These are phyloP conservation scores for Channa argus DNA, from an alignment of 2,113 vertebrate genomes.

Conservation along the genomic window DNA sequence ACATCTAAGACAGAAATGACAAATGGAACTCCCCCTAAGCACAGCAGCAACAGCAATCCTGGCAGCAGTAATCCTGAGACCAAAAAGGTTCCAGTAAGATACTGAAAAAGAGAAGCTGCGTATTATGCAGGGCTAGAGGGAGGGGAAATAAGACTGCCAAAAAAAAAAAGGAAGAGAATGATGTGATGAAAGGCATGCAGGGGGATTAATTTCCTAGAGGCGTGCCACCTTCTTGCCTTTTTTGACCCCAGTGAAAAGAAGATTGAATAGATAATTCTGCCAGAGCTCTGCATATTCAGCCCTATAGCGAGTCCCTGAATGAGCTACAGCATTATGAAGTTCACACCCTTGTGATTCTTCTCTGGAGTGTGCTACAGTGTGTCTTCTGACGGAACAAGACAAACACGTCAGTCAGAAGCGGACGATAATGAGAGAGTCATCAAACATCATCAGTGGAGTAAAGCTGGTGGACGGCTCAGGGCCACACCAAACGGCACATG, in stretches of 20 bases:
- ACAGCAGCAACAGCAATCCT: conserved; percentile 32
- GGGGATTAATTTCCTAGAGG: conserved; percentile 73
- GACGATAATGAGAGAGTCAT: conserved; percentile 68
- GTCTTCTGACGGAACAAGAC: conserved; percentile 37
- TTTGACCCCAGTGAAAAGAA: conserved; percentile 55
- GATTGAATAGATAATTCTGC: conserved; percentile 74
- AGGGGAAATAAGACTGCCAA: not conserved
- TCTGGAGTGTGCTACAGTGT: conserved; percentile 22
- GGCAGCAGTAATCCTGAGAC: conserved; percentile 38
- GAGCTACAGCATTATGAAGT: conserved; percentile 51
- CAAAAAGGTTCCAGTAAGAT: conserved; percentile 29
- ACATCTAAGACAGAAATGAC: conserved; percentile 55
- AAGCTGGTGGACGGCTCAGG: conserved; percentile 49
- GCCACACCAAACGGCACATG: conserved; percentile 36
- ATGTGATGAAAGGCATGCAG: conserved; percentile 55
- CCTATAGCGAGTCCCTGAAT: conserved; percentile 33
- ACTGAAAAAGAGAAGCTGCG: conserved; percentile 36
- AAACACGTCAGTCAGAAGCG: conserved; percentile 52
- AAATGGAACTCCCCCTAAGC: conserved; percentile 47
- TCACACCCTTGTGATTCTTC: conserved; percentile 39
- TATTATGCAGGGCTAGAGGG: not conserved
- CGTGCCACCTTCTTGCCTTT: conserved; percentile 55
- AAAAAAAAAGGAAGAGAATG: conserved; percentile 20
- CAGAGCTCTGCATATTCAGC: conserved; percentile 47
- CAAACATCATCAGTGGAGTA: conserved; percentile 47